A percentile compares a stretch with the other conserved stretches of the same genome.
phyloP scores from a whole-genome alignment of 2,888 invertebrate genomes.

The Cordilura impudica region DNA sequence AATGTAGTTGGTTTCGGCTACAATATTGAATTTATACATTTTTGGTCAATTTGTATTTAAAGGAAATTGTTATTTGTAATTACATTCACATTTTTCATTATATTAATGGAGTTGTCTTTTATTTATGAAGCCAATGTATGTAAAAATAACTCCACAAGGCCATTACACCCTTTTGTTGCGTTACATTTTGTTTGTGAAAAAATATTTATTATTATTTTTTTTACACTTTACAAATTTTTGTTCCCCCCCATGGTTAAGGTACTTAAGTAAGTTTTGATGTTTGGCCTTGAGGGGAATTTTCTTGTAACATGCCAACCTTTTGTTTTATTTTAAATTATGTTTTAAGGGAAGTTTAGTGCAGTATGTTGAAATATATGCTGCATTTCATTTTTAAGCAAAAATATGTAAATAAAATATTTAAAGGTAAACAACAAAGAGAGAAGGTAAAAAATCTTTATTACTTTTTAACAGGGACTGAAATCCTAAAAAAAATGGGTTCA shows the following conservation, averaged over 20 bases:
- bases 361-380: no score
- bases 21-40: not conserved
- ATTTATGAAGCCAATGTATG: not conserved
- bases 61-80: not conserved
- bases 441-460: no score
- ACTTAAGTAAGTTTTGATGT: conserved; percentile 31
- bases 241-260: conserved; percentile 23
- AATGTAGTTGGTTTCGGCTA: not conserved
- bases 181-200: not conserved
- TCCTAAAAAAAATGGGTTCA: no score
- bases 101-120: not conserved
- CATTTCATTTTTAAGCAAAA: no score
- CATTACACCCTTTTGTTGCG: not conserved
- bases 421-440: no score
- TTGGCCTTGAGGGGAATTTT: conserved; percentile 1
- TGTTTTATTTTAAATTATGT: not conserved
- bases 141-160: not conserved
- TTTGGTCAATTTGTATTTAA: not conserved
- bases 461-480: no score
- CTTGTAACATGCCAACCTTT: not conserved
- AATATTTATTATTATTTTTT: not conserved
- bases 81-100: not conserved
- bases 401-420: no score
- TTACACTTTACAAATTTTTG: not conserved
- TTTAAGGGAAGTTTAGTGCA: no score